Percentiles rank a stretch among this genome's conserved stretches.
These are phyloP conservation scores for Podargus strigoides DNA, from an alignment of 2,797 vertebrate species.

Conservation along the genomic window DNA sequence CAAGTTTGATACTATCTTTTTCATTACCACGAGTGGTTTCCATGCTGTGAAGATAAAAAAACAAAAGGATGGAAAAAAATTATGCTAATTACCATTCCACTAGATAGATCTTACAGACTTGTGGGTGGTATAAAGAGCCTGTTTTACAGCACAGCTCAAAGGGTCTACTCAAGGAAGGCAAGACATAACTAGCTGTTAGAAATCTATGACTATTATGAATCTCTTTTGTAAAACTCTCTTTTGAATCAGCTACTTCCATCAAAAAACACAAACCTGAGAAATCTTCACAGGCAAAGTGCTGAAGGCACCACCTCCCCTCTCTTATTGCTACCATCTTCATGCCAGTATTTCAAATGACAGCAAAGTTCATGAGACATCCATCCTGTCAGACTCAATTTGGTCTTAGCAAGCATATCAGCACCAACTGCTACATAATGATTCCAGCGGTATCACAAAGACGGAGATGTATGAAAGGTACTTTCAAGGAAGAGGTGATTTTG, in stretches of 20 bases:
- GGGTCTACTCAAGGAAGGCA: conserved; percentile 1
- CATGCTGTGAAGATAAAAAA: conserved; percentile 30
- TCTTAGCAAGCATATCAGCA: conserved; percentile 77
- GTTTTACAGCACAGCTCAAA: conserved; percentile 5
- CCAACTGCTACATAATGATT: conserved; percentile 78
- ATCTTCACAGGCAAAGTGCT: conserved; percentile 24
- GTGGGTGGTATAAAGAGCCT: background rate
- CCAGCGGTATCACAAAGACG: conserved; percentile 60
- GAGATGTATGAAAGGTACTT: conserved; percentile 56
- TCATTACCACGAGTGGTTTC: background rate
- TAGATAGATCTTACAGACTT: background rate
- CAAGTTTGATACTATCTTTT: background rate
- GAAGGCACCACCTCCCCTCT: conserved; percentile 37
- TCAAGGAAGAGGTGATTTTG: conserved; percentile 27
- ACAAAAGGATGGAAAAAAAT: background rate
- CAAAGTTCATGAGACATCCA: conserved; percentile 81
- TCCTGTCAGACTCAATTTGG: conserved; percentile 83
- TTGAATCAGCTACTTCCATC: conserved; percentile 10
- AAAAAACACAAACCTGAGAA: conserved; percentile 43
- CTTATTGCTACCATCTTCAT: conserved; percentile 66
- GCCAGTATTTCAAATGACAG: conserved; percentile 80
- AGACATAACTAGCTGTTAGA: conserved; percentile 19
- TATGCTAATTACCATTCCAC: conserved; percentile 33
- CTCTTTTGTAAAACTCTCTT: conserved; percentile 21
- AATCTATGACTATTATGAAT: conserved; percentile 18